Conservation (phyloP, 2,888 invertebrate genomes). For the Himalopsyche tibetana region DNA sequence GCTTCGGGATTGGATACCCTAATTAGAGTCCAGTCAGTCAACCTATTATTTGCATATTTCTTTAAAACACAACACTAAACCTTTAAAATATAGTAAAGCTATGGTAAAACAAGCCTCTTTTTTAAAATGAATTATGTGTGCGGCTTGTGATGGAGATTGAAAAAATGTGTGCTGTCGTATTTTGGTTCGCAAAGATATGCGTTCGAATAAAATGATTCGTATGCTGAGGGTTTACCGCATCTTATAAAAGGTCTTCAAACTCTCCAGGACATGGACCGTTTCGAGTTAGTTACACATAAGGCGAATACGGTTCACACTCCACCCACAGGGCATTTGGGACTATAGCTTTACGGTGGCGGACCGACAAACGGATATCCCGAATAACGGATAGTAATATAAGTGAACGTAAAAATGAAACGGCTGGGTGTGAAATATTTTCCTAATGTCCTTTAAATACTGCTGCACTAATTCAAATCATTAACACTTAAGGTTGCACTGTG, state of each 20-base stretch:
- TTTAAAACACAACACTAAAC: too few relatives aligned
- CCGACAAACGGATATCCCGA: slow-evolving; percentile 39
- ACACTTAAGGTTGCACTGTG: too few relatives aligned
- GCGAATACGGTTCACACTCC: slow-evolving; percentile 23
- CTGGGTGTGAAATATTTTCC: slow-evolving; percentile 3
- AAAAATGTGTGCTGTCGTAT: too few relatives aligned
- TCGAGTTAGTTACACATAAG: slow-evolving; percentile 51
- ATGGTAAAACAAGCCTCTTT: too few relatives aligned
- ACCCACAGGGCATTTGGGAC: slow-evolving; percentile 23
- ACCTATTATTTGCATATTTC: too few relatives aligned
- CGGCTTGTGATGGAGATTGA: too few relatives aligned
- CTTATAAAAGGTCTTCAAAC: not conserved
- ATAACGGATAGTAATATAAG: slow-evolving; percentile 23
- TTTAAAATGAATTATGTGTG: too few relatives aligned
- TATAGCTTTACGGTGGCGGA: slow-evolving; percentile 14
- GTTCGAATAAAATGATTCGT: not conserved
- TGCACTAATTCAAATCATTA: not conserved
- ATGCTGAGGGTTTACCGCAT: not conserved
- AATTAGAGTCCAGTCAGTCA: too few relatives aligned
- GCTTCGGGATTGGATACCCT: too few relatives aligned
- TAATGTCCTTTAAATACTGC: slow-evolving; percentile 23
- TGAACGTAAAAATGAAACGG: slow-evolving; percentile 19
- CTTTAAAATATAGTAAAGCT: too few relatives aligned
- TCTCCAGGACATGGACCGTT: slow-evolving; percentile 49
- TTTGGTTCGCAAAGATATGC: too few relatives aligned